Conservation (phyloP, 2,888 invertebrate species). For the Lasioglossum marginatum region DNA sequence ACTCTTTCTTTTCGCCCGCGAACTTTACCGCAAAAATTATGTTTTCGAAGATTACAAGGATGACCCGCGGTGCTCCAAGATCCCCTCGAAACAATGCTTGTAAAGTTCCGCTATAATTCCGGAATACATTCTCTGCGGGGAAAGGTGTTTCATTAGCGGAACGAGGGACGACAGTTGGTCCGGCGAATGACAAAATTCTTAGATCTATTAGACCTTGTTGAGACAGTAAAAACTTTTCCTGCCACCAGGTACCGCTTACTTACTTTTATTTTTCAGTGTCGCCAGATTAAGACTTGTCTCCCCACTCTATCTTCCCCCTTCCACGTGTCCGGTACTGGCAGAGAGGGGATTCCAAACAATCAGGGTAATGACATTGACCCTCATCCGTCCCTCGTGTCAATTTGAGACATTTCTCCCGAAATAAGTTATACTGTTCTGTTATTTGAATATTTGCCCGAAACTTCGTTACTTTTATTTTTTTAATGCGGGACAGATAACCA, state of each 20-base stretch:
- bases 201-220: not conserved
- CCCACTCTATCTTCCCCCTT: too few species aligned
- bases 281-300: too few species aligned
- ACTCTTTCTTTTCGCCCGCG: not conserved
- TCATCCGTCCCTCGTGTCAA: too few species aligned
- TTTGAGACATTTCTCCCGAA: too few species aligned
- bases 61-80: constrained; percentile 13
- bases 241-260: not conserved
- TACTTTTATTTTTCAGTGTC: not conserved
- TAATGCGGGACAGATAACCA: too few species aligned
- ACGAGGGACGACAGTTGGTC: not conserved
- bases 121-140: not conserved
- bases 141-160: not conserved
- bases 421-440: too few species aligned
- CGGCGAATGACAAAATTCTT: not conserved
- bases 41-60: constrained; percentile 20
- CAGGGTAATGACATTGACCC: too few species aligned
- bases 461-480: too few species aligned
- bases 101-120: constrained; percentile 12
- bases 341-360: too few species aligned
- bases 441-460: too few species aligned
- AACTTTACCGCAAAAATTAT: constrained; percentile 26
- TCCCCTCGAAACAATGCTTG: not conserved
- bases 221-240: not conserved
- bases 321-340: too few species aligned